Base-by-base conservation (phyloP, 2,888 invertebrate species). In the Pemphredon lugubris region DNA sequence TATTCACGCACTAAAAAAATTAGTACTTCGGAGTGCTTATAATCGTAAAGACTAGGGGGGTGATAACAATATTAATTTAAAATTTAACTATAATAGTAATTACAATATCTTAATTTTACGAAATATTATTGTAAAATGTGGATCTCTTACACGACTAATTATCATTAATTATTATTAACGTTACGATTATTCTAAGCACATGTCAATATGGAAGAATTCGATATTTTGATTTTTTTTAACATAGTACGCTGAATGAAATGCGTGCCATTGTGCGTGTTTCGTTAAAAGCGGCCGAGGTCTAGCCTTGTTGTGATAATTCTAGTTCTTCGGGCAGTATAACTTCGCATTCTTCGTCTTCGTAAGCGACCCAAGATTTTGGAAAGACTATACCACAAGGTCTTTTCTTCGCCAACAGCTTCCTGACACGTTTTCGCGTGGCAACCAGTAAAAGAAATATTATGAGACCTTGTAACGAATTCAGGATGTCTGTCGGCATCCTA, bases 351-450 rank as follows among this genome's bases (percentile, higher is more conserved):
- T 88, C 86, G 65, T 90, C 88, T 11, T 85, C 83, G 63, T 87
- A 86, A 1, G 86, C 85, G 1, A 84, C 79, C 90, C 90, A 90
- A 0, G 86, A 86, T 71, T 87, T 85, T 2, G 90, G 90, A 45
- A 89, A 88, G 1, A 57, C 76, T 9, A 88, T 82, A 4, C 90
- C 89, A 55, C 83, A 88, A 1, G 89, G 86, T 45, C 66, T 82
- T 59, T 83, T 87, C 18, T 85, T 85, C 0, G 88, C 88, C 51
- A 90, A 54, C 0, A 86, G 91, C 88, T 85, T 92, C 61, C 84
- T 91, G 85, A 88, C 93, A 89, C 81, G 92, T 85, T 88, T 92
- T 82, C 83, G 90, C 84, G 75, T 92, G 83, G 81, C 90, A 5
- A 90, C 88, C 45, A 90, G 73, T 6, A 91, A 70, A 9, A 90